Evolutionary conservation across 2,888 invertebrate genomes (phyloP), one percentile per base, ranked within the genome.

Genomic region (Amphimallon solstitiale): DNA sequence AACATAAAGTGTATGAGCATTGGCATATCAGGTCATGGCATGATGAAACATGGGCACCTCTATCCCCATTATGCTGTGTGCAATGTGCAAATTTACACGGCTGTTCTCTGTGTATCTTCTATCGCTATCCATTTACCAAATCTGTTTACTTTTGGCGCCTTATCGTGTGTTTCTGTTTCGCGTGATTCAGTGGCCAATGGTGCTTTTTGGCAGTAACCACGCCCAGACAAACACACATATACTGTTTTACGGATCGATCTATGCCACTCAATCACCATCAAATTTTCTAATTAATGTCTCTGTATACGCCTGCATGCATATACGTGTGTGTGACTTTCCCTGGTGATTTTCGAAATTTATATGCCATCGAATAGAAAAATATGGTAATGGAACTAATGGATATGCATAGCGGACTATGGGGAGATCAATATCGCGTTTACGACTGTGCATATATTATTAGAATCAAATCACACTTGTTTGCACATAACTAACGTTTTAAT

Each of bases 221-320:
- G 56, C 56, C 56, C 56, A 15, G 43, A 14, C 43, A 59, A 59
- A 34, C 56, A 43, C 19, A 56, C 29, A n/a, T n/a, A 54, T 34
- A 43, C 56, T 29, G 43, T 43, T 59, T 43, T 43, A 59, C 43
- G 43, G 43, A 59, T 59, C 56, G 56, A 59, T 59, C 56, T 59
- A 59, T 29, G 56, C 56, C 56, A 59, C 56, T 59, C 56, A 43
- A 59, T 59, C 43, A 59, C 45, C 43, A 34, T 59, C 43, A 43
- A 43, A 59, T 59, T 43, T 59, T 56, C 56, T 56, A 56, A 56
- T 56, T 56, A 56, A 29, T 23, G 56, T 23, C 15, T 21, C 21
- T 37, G 9, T 45, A 14, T 14, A 12, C 40, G 23, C 40, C 23
- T 10, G 15, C 7, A 17, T 19, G 19, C 15, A 45, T 17, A 15